A percentile compares a stretch with the other conserved stretches of the same genome.
These are phyloP conservation scores for Callorhinus ursinus DNA, from an alignment of 2,113 vertebrate genomes.

Conservation along the genomic window DNA sequence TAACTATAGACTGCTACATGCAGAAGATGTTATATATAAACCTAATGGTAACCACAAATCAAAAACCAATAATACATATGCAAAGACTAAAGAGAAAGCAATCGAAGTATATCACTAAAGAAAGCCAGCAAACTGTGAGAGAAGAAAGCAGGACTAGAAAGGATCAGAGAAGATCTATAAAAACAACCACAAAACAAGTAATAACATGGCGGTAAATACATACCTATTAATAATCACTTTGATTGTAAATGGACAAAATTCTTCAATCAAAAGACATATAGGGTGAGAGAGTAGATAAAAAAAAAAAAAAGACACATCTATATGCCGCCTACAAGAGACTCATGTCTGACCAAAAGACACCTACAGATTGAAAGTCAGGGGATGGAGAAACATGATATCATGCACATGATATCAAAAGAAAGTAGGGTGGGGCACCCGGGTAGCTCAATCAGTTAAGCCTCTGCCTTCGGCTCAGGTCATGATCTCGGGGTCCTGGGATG, in stretches of 20 bases:
- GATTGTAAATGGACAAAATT: neutral
- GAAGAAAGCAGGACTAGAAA: neutral
- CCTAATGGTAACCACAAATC: neutral
- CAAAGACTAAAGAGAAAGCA: neutral
- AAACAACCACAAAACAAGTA: neutral
- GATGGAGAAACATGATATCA: neutral
- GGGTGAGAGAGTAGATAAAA: neutral
- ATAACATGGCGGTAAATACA: neutral
- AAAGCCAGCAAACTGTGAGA: neutral
- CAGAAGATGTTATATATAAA: neutral
- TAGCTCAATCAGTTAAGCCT: too few relatives aligned
- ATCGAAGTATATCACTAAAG: neutral
- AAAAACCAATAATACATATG: neutral
- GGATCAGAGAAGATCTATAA: neutral
- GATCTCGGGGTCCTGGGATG: too few relatives aligned
- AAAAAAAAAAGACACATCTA: neutral
- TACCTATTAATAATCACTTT: neutral
- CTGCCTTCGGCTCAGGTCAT: too few relatives aligned
- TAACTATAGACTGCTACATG: neutral
- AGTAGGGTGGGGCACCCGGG: neutral
- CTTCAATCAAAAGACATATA: neutral
- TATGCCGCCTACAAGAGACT: neutral
- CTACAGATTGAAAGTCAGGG: neutral
- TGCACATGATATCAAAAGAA: neutral
- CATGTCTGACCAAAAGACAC: neutral